phyloP scores from a whole-genome alignment of 2,888 invertebrate species.

The Acleris holmiana region DNA sequence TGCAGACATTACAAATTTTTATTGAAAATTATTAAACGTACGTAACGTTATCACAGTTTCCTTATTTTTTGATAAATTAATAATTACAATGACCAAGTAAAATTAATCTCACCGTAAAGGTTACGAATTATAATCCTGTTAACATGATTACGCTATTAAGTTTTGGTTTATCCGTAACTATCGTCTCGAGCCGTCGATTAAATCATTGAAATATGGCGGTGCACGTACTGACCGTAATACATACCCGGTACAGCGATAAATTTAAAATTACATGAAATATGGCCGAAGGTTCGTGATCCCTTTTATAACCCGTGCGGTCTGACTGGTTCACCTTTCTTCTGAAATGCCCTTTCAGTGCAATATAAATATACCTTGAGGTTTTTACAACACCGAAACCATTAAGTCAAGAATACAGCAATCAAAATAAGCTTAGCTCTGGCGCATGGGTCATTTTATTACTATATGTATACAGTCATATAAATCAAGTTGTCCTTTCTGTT shows the following conservation, averaged over 20 bases:
- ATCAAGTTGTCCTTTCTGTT: too few relatives aligned
- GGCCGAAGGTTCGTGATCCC: conserved; percentile 11
- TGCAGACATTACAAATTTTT: too few relatives aligned
- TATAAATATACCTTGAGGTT: background rate
- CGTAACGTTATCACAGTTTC: background rate
- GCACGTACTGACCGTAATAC: conserved; percentile 23
- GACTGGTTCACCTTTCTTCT: conserved; percentile 27
- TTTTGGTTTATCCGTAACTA: conserved; percentile 26
- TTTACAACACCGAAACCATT: too few relatives aligned
- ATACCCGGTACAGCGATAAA: conserved; percentile 23
- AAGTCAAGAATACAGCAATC: too few relatives aligned
- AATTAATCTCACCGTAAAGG: conserved; percentile 21
- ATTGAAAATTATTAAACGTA: too few relatives aligned
- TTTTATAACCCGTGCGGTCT: background rate
- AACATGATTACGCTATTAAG: conserved; percentile 31
- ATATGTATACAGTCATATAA: too few relatives aligned
- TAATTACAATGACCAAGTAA: background rate
- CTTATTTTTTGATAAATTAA: background rate
- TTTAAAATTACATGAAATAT: conserved; percentile 37
- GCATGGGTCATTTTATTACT: too few relatives aligned
- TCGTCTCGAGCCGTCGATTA: conserved; percentile 23
- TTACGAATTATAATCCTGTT: conserved; percentile 30
- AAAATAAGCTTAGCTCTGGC: too few relatives aligned
- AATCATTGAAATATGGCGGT: conserved; percentile 35
- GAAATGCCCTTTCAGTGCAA: conserved; percentile 2